Evolutionary conservation across 2,797 vertebrate genomes (phyloP).

Genomic region (Neoniphon sammara): DNA sequence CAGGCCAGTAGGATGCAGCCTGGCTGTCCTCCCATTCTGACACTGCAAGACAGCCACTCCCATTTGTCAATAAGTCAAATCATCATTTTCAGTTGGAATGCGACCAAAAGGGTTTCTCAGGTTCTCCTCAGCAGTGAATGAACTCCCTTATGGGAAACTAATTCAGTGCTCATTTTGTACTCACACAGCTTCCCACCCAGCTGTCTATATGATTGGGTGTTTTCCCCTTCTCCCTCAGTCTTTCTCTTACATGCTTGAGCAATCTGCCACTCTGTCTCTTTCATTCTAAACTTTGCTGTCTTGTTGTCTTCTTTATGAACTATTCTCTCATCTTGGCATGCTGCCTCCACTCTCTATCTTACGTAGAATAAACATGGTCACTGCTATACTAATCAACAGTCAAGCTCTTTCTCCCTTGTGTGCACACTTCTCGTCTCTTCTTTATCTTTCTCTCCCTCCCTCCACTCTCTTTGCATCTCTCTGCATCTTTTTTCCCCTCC

Average conservation of each 20-base stretch:
- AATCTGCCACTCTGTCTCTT: constrained; percentile 41
- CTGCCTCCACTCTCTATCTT: constrained; percentile 38
- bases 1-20: neutral
- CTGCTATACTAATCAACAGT: constrained; percentile 31
- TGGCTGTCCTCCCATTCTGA: constrained; percentile 3
- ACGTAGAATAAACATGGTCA: constrained; percentile 39
- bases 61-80: constrained; percentile 52
- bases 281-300: constrained; percentile 13
- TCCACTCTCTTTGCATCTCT: constrained; percentile 21
- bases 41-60: constrained; percentile 30
- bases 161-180: constrained; percentile 54
- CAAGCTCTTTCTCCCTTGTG: constrained; percentile 21
- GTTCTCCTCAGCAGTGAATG: constrained; percentile 55
- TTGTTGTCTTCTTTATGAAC: constrained; percentile 25
- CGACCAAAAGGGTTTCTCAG: constrained; percentile 48
- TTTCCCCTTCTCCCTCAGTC: constrained; percentile 33
- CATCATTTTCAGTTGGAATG: constrained; percentile 53
- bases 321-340: constrained; percentile 27
- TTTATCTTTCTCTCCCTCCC: constrained; percentile 8
- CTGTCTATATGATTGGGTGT: constrained; percentile 49
- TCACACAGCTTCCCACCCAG: constrained; percentile 45
- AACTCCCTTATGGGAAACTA: constrained; percentile 67
- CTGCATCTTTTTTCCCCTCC: constrained; percentile 29
- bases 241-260: constrained; percentile 41
- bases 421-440: constrained; percentile 7